Percentiles rank a stretch among this genome's conserved stretches.
phyloP scores from a whole-genome alignment of 2,888 invertebrate species.

The Scaeva pyrastri region DNA sequence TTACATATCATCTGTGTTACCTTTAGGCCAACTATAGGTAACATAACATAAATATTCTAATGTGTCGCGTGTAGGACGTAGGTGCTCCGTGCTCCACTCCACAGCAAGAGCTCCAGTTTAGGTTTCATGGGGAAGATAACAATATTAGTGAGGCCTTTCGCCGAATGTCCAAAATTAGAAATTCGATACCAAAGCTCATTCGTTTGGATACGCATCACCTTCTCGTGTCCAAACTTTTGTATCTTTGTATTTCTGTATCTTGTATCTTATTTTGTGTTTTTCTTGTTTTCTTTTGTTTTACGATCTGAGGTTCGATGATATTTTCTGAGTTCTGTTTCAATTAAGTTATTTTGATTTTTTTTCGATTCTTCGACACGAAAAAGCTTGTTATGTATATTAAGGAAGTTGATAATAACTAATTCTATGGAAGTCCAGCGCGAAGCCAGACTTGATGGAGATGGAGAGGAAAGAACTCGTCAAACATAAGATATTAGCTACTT shows the following conservation, averaged over 20 bases:
- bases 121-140: constrained; percentile 1
- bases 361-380: constrained; percentile 7
- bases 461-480: constrained; percentile 43
- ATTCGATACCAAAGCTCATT: constrained; percentile 13
- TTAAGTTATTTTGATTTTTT: constrained; percentile 44
- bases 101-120: neutral
- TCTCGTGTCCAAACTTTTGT: constrained; percentile 2
- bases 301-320: constrained; percentile 2
- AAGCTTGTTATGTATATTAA: constrained; percentile 54
- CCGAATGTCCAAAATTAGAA: constrained; percentile 28
- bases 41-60: neutral
- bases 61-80: constrained; percentile 25
- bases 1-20: constrained; percentile 12
- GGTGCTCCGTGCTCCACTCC: constrained; percentile 10
- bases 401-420: constrained; percentile 39
- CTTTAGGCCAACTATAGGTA: constrained; percentile 24
- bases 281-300: constrained; percentile 36
- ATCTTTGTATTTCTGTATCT: neutral
- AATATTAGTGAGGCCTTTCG: constrained; percentile 36
- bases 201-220: constrained; percentile 18
- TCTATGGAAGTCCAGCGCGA: neutral
- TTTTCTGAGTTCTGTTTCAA: constrained; percentile 40
- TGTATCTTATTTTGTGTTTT: no score
- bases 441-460: neutral
- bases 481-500: constrained; percentile 48